Evolutionary conservation across 2,888 invertebrate genomes (phyloP), one percentile per base, ranked within the genome.

Genomic region (Pheosia gnoma): DNA sequence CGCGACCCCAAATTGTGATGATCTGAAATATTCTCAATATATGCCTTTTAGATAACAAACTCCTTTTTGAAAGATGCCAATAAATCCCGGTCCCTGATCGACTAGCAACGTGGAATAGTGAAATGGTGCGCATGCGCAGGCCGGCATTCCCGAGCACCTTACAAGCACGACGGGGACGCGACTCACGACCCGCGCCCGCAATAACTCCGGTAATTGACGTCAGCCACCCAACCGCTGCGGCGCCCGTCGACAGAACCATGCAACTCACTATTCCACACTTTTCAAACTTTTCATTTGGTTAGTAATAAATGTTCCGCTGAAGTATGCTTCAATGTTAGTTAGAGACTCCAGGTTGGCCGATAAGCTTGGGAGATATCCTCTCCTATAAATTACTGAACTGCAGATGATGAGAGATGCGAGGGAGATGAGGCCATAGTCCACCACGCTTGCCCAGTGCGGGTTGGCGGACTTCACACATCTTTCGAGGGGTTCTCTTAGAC

Each of bases 171-270:
- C 81, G 79, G 73, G 76, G 75, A 73, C 77, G 80, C 82, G 76
- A 78, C 82, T 85, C 91, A 91, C 92, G 91, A 91, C 85, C 90
- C 86, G 89, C 88, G 90, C 83, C 82, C 77, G 85, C 88, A 84
- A 88, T 91, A 90, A 90, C 90, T 90, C 88, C 81, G 79, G 82
- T 89, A 88, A 91, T 90, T 90, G 92, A 92, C 90, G 83, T 88
- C 75, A 86, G 86, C 92, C 92, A 91, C 92, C 92, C 92, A 91
- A 81, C 65, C 78, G 60, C 83, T 63, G 71, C 58, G 81, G 71
- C 63, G 65, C 59, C 56, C 45, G 9, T 6, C 11, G 36, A 59
- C 4, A 62, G 68, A 78, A 60, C 38, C 41, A 59, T 4, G 58
- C 81, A 85, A 80, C 65, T 74, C 43, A 3, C 5, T 41, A 67